A percentile compares a stretch with the other conserved stretches of the same genome.
phyloP scores from a whole-genome alignment of 1,140 invertebrate species.

The Holcopasites calliopsidis region DNA sequence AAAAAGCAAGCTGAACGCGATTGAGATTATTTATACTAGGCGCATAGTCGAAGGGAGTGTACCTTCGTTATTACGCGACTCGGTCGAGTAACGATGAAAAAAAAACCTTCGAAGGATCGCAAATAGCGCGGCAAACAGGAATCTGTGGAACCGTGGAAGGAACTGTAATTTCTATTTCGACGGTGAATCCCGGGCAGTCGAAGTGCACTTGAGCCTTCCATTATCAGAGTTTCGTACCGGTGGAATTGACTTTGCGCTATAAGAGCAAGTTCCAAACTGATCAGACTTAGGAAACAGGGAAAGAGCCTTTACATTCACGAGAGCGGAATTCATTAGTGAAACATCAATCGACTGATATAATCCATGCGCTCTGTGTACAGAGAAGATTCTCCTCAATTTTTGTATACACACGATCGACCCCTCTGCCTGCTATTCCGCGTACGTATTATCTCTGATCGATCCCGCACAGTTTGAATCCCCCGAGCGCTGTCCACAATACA shows the following conservation, averaged over 20 bases:
- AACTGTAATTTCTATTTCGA: slow-evolving; percentile 31
- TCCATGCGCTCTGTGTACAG: not conserved
- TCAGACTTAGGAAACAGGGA: slow-evolving; percentile 26
- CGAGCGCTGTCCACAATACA: slow-evolving; percentile 2
- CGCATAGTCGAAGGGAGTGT: not conserved
- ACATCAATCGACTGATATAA: slow-evolving; percentile 3
- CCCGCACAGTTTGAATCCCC: not conserved
- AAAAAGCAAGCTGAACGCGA: not conserved
- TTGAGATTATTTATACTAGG: not conserved
- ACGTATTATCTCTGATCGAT: not conserved
- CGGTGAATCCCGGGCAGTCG: not conserved
- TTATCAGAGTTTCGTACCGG: slow-evolving; percentile 35
- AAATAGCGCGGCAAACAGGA: not conserved
- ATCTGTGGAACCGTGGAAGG: not conserved
- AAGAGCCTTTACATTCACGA: slow-evolving; percentile 6
- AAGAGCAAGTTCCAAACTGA: slow-evolving; percentile 25
- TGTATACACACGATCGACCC: not conserved
- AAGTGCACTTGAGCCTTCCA: slow-evolving; percentile 39
- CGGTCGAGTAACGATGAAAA: too few species aligned
- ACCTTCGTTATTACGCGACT: too few species aligned
- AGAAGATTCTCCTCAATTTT: not conserved
- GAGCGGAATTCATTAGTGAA: slow-evolving; percentile 2
- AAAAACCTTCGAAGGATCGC: not conserved
- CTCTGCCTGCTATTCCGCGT: not conserved
- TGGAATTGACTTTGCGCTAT: slow-evolving; percentile 28